A percentile compares a stretch with the other conserved stretches of the same genome.
Evolutionary conservation across 2,888 invertebrate genomes (phyloP).

Genomic region (Habrosyne pyritoides): DNA sequence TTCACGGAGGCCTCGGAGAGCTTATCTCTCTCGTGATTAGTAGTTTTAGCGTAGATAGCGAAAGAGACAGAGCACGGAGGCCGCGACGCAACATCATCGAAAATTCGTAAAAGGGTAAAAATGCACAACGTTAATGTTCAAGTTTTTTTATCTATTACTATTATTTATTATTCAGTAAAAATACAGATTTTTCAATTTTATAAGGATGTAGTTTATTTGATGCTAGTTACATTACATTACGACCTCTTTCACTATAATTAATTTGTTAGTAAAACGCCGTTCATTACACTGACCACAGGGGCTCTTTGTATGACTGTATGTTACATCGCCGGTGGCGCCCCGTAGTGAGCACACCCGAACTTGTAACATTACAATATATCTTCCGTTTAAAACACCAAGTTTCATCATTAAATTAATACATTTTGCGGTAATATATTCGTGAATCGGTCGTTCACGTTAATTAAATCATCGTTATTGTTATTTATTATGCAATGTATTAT

Average conservation of each 20-base stretch:
- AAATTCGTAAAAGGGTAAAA: too few species aligned
- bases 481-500: not conserved
- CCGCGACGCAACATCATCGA: too few species aligned
- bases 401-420: conserved; percentile 1
- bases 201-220: too few species aligned
- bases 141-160: too few species aligned
- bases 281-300: conserved; percentile 45
- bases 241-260: conserved; percentile 46
- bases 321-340: conserved; percentile 49
- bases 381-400: not conserved
- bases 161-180: too few species aligned
- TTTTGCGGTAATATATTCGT: not conserved
- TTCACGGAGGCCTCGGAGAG: too few species aligned
- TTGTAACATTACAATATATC: conserved; percentile 7
- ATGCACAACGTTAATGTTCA: too few species aligned
- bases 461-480: not conserved
- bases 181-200: too few species aligned
- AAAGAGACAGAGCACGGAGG: too few species aligned
- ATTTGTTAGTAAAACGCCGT: conserved; percentile 57
- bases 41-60: too few species aligned
- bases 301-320: conserved; percentile 26
- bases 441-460: not conserved
- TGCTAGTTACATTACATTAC: not conserved
- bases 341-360: conserved; percentile 47
- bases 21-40: too few species aligned